Conservation (phyloP, 2,113 vertebrate genomes). For the Microcebus tavaratra region DNA sequence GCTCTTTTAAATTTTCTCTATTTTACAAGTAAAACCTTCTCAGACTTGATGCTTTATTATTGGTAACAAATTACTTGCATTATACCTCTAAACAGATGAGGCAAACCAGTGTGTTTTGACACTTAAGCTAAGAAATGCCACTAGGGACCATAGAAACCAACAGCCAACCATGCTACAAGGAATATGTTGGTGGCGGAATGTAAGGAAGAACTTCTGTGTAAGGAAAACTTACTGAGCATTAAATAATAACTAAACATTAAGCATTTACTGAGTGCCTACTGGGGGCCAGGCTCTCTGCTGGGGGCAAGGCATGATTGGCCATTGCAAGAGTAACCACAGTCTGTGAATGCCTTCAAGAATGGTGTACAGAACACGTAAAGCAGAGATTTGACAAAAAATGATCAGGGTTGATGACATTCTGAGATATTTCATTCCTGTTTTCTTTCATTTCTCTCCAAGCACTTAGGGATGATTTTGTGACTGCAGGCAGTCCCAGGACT, state of each 20-base stretch:
- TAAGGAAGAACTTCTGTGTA: not conserved
- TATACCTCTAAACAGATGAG: not conserved
- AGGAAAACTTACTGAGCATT: not conserved
- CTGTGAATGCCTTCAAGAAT: not conserved
- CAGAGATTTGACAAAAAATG: not conserved
- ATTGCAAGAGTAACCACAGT: not conserved
- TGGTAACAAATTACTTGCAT: not conserved
- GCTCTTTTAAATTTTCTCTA: not conserved
- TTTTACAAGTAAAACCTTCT: not conserved
- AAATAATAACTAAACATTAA: not conserved
- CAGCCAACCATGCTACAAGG: not conserved
- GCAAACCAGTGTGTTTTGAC: not conserved
- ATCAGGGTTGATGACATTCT: not conserved
- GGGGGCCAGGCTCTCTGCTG: not conserved
- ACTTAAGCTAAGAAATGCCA: not conserved
- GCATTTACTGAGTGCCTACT: not conserved
- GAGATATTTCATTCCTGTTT: not conserved
- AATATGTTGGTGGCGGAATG: not conserved
- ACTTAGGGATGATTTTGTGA: not conserved
- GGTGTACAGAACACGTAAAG: not conserved
- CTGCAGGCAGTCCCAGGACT: not conserved
- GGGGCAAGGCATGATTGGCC: too few relatives aligned
- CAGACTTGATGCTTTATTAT: not conserved
- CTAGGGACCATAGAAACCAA: not conserved
- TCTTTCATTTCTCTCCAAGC: not conserved